These are phyloP conservation scores for Leuctra nigra DNA, from an alignment of 2,888 invertebrate species.

Conservation along the genomic window DNA sequence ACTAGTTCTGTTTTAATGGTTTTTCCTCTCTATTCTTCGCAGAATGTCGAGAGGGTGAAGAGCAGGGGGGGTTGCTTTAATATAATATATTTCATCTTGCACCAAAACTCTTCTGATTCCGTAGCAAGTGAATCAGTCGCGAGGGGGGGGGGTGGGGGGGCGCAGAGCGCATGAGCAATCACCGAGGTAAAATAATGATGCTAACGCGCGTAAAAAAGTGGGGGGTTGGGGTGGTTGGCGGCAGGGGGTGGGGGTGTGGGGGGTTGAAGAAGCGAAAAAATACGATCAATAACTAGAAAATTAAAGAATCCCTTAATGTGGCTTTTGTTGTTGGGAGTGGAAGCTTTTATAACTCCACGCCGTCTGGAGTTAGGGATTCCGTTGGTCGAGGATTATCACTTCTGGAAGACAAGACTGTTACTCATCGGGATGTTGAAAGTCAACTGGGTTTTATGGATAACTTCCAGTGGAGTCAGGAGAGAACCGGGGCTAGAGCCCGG, in stretches of 20 bases:
- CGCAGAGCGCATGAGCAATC: conserved; percentile 15
- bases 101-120: too few species aligned
- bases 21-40: conserved; percentile 14
- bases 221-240: not conserved
- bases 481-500: too few species aligned
- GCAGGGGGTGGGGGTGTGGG: not conserved
- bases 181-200: conserved; percentile 19
- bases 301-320: conserved; percentile 19
- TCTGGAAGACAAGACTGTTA: too few species aligned
- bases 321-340: conserved; percentile 5
- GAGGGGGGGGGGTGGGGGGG: not conserved
- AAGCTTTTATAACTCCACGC: not conserved
- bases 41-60: too few species aligned
- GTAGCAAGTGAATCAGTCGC: conserved; percentile 8
- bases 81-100: conserved; percentile 11
- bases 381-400: too few species aligned
- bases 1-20: conserved; percentile 13
- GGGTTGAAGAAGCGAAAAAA: conserved; percentile 17
- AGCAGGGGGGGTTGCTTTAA: conserved; percentile 18
- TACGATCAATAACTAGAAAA: conserved; percentile 19
- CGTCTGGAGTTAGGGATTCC: too few species aligned
- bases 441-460: too few species aligned
- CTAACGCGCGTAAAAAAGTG: conserved; percentile 17
- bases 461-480: too few species aligned
- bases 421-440: too few species aligned